Evolutionary conservation across 2,797 vertebrate species (phyloP), one percentile per base, ranked within the genome.

Genomic region (Lithobates pipiens): DNA sequence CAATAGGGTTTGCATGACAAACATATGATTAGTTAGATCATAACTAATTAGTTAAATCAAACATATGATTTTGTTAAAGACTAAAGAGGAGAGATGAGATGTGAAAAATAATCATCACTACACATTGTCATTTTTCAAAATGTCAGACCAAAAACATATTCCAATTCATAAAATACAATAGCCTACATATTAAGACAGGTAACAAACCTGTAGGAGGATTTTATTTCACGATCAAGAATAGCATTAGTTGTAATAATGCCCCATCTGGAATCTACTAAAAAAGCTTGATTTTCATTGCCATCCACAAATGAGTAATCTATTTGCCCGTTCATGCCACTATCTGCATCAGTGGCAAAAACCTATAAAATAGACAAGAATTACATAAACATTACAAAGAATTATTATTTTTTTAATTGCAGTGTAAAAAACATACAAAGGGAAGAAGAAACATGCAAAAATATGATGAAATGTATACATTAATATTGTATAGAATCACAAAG

Each of bases 341-440:
- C 98, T 78, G 91, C 90, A 84, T 99, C 97, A 10, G 92, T 91
- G 0, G 97, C 97, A 90, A 95, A 95, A 81, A 98, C 93, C 98
- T 99, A 90, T 84, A 57, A 73, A 67, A 83, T 3, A 67, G 69
- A 74, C 5, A 54, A 61, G 21, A 61, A 23, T 29, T 29, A 1
- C 13, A 10, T 18, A 29, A 10, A 67, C 65, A 67, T 67, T 6
- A 27, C n/a, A 25, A 13, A 11, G 65, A 3, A 67, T 67, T 25
- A 29, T 10, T 65, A 10, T 25, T 29, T 39, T 39, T 39, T 39
- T 39, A 3, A 57, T 27, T 15, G 0, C n/a, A 29, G n/a, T 25
- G 27, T 67, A 29, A 27, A 15, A 27, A 13, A 13, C 10, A 67
- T 67, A 13, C 29, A 29, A 9, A 27, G 10, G 25, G 23, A 29